phyloP scores from a whole-genome alignment of 2,113 vertebrate genomes.

The Abramis brama region DNA sequence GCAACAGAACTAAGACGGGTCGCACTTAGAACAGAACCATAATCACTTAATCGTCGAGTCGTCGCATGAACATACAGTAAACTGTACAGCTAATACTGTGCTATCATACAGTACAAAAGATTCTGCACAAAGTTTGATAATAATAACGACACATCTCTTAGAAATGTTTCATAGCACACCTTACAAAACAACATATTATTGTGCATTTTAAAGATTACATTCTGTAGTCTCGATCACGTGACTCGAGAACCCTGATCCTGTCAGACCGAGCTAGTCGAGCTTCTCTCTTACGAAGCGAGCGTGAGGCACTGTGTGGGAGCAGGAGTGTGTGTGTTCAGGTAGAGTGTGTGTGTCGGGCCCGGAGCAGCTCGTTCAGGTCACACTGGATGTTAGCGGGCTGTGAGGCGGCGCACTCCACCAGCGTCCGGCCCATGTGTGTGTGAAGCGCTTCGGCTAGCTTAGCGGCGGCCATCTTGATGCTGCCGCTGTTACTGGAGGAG shows the following conservation, averaged over 20 bases:
- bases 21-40: conserved; percentile 68
- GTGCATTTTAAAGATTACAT: conserved; percentile 73
- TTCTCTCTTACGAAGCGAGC: too few relatives aligned
- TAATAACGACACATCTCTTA: conserved; percentile 48
- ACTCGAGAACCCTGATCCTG: background rate
- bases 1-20: conserved; percentile 68
- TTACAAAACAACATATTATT: conserved; percentile 71
- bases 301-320: conserved; percentile 68
- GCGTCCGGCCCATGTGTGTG: conserved; percentile 82
- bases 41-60: conserved; percentile 41
- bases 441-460: conserved; percentile 83
- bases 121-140: too few relatives aligned
- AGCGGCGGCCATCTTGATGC: conserved; percentile 79
- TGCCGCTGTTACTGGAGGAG: conserved; percentile 78
- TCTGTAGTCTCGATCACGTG: conserved; percentile 50
- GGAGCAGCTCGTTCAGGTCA: conserved; percentile 81
- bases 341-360: conserved; percentile 53
- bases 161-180: conserved; percentile 65
- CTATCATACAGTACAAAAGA: conserved; percentile 71
- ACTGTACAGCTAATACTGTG: conserved; percentile 80
- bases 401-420: conserved; percentile 79
- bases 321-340: conserved; percentile 63
- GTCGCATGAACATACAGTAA: conserved; percentile 64
- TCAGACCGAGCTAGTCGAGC: too few relatives aligned
- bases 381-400: conserved; percentile 76